These are phyloP conservation scores for Takifugu rubripes DNA, from an alignment of 2,797 vertebrate genomes.

Conservation along the genomic window DNA sequence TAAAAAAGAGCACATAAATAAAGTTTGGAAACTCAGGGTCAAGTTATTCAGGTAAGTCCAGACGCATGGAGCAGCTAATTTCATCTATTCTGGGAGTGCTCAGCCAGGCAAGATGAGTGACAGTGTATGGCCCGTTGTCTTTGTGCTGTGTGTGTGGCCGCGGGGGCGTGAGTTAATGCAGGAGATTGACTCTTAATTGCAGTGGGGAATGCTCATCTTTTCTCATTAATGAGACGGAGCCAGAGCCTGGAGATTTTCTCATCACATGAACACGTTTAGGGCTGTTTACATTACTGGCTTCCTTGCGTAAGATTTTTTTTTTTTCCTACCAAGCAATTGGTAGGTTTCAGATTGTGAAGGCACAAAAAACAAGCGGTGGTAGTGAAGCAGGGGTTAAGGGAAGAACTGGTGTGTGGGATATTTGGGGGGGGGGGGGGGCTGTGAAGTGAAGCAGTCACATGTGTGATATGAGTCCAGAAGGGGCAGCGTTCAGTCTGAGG, in stretches of 20 bases:
- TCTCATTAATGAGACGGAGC: slow-evolving; percentile 73
- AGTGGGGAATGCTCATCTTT: slow-evolving; percentile 75
- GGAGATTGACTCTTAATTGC: slow-evolving; percentile 80
- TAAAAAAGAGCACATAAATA: too few relatives aligned
- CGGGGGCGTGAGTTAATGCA: slow-evolving; percentile 68
- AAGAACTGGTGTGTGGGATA: slow-evolving; percentile 12
- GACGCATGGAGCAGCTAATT: slow-evolving; percentile 63
- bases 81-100: slow-evolving; percentile 61
- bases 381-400: slow-evolving; percentile 41
- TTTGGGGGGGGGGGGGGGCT: slow-evolving; percentile 2
- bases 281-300: slow-evolving; percentile 67
- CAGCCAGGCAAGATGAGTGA: slow-evolving; percentile 66
- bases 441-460: slow-evolving; percentile 69
- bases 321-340: neutral
- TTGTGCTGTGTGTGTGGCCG: slow-evolving; percentile 77
- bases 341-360: slow-evolving; percentile 52
- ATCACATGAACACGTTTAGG: slow-evolving; percentile 68
- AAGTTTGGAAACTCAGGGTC: slow-evolving; percentile 38
- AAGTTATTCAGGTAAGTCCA: slow-evolving; percentile 72
- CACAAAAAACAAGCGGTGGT: slow-evolving; percentile 45
- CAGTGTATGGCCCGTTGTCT: slow-evolving; percentile 70
- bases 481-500: slow-evolving; percentile 48
- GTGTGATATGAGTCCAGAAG: slow-evolving; percentile 56
- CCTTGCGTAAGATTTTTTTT: slow-evolving; percentile 31
- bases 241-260: slow-evolving; percentile 70